These are phyloP conservation scores for Elachura formosa DNA, from an alignment of 2,113 vertebrate species.

Conservation along the genomic window DNA sequence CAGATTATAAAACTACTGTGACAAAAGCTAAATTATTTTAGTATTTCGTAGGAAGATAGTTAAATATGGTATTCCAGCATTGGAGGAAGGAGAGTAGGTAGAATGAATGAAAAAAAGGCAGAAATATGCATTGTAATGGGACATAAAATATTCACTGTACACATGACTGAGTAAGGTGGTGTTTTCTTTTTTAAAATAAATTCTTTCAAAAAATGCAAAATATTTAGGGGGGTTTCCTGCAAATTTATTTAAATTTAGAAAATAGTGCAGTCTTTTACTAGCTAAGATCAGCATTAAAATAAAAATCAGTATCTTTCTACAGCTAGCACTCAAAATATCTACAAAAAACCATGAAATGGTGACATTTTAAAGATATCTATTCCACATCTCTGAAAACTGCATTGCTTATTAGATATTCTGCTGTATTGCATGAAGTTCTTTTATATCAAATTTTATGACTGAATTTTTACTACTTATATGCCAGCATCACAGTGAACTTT, in stretches of 20 bases:
- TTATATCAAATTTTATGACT: background rate
- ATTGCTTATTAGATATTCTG: constrained; percentile 39
- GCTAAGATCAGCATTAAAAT: constrained; percentile 4
- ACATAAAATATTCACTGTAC: background rate
- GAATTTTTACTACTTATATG: constrained; percentile 18
- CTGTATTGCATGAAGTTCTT: constrained; percentile 29
- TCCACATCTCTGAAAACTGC: background rate
- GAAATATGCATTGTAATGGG: background rate
- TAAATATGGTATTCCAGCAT: background rate
- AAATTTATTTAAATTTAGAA: constrained; percentile 2
- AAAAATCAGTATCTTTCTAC: constrained; percentile 10
- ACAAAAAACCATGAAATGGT: background rate
- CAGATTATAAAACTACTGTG: background rate
- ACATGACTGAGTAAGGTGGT: background rate
- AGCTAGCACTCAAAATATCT: background rate
- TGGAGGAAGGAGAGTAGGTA: background rate
- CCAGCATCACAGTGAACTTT: background rate
- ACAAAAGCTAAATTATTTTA: background rate
- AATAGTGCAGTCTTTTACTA: background rate
- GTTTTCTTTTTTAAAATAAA: background rate
- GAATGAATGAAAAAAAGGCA: background rate
- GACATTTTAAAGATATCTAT: constrained; percentile 49
- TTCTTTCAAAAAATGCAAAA: background rate
- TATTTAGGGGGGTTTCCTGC: background rate
- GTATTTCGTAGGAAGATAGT: background rate